Evolutionary conservation across 2,888 invertebrate species (phyloP).

Genomic region (Ptilodon capucinus): DNA sequence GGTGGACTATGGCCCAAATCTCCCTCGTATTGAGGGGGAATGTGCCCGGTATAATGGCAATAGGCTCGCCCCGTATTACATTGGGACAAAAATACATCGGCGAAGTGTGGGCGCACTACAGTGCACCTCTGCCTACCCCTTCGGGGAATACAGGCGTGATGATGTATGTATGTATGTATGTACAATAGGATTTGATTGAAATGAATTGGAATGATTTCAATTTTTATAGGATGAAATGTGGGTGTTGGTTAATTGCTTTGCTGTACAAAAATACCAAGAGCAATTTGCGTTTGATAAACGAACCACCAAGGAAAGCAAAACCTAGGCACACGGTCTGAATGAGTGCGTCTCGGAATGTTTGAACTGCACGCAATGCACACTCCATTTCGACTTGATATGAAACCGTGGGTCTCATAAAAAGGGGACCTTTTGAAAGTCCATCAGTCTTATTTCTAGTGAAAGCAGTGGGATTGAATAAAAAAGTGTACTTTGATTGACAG

Average conservation of each 20-base stretch:
- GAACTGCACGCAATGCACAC: conserved; percentile 34
- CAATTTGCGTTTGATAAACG: conserved; percentile 39
- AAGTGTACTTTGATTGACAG: conserved; percentile 38
- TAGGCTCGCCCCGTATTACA: no score
- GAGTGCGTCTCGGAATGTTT: conserved; percentile 68
- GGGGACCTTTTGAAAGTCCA: conserved; percentile 45
- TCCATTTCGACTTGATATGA: conserved; percentile 68
- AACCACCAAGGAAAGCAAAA: conserved; percentile 44
- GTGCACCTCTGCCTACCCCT: no score
- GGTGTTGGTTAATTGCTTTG: not conserved
- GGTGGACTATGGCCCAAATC: no score
- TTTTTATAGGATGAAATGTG: no score
- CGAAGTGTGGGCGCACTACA: no score
- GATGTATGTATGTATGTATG: no score
- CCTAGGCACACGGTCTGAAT: conserved; percentile 56
- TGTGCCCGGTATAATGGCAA: no score
- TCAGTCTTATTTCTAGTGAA: conserved; percentile 42
- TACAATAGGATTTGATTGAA: no score
- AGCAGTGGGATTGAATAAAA: conserved; percentile 52
- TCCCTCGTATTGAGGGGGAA: no score
- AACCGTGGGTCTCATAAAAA: conserved; percentile 50
- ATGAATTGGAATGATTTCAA: no score
- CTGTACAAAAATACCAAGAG: not conserved
- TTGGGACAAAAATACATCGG: no score
- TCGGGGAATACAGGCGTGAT: no score